Conservation (phyloP, 2,888 invertebrate genomes). For the Resseliella maxima region DNA sequence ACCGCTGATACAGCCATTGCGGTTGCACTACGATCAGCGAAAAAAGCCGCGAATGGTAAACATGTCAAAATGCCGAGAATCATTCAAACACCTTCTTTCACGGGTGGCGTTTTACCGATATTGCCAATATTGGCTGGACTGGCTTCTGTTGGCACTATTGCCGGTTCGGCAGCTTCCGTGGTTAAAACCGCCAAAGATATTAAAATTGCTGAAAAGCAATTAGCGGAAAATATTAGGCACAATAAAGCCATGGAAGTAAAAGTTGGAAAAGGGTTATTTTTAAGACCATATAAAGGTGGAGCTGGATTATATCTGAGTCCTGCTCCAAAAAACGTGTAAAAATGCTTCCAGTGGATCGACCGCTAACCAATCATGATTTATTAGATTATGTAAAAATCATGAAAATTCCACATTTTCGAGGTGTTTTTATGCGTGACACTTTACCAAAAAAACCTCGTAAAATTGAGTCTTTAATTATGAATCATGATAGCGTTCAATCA, state of each 20-base stretch:
- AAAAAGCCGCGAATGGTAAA: neutral
- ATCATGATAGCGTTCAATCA: constrained; percentile 33
- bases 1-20: neutral
- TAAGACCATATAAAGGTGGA: constrained; percentile 61
- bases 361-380: constrained; percentile 61
- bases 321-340: constrained; percentile 24
- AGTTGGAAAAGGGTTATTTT: constrained; percentile 56
- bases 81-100: constrained; percentile 62
- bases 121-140: constrained; percentile 64
- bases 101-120: constrained; percentile 63
- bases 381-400: constrained; percentile 58
- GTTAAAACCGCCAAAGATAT: constrained; percentile 64
- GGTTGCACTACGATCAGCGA: neutral
- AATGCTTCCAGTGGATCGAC: constrained; percentile 60
- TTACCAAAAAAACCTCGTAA: constrained; percentile 59
- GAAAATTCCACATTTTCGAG: constrained; percentile 60
- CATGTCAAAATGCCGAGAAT: constrained; percentile 60
- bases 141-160: constrained; percentile 63
- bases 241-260: constrained; percentile 64
- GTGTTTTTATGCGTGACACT: constrained; percentile 61
- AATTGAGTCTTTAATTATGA: neutral
- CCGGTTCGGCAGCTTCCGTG: constrained; percentile 64
- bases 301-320: constrained; percentile 60
- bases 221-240: constrained; percentile 62
- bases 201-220: constrained; percentile 62